Percentiles rank a stretch among this genome's conserved stretches.
Evolutionary conservation across 2,113 vertebrate species (phyloP).

Genomic region (Notiomystis cincta): DNA sequence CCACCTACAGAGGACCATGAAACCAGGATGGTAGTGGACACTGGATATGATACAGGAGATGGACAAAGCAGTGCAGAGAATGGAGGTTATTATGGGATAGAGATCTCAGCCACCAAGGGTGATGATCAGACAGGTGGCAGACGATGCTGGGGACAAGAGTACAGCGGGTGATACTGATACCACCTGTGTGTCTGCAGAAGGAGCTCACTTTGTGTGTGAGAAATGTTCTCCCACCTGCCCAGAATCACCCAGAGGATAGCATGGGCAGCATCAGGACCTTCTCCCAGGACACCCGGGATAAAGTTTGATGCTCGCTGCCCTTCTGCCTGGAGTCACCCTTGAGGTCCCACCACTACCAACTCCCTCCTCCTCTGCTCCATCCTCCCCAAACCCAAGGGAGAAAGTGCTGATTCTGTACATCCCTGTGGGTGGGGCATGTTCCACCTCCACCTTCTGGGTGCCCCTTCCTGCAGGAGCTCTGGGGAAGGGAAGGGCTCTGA

Average conservation of each 20-base stretch:
- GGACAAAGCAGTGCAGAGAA: not conserved
- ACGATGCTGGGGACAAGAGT: rapidly evolving
- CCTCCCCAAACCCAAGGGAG: not conserved
- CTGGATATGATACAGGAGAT: not conserved
- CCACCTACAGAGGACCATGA: not conserved
- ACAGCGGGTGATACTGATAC: not conserved
- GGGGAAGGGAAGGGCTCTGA: not conserved
- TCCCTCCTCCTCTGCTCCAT: not conserved
- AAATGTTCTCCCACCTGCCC: rapidly evolving
- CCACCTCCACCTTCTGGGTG: not conserved
- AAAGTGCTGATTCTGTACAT: not conserved
- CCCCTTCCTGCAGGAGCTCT: not conserved
- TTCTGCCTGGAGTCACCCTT: not conserved
- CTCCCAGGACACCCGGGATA: not conserved
- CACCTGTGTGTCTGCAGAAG: not conserved
- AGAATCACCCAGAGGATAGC: not conserved
- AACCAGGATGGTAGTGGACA: not conserved
- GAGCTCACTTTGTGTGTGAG: not conserved
- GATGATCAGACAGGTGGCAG: not conserved
- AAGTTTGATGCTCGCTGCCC: not conserved
- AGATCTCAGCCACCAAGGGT: not conserved
- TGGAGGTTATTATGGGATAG: not conserved
- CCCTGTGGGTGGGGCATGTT: rapidly evolving
- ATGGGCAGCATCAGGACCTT: not conserved
- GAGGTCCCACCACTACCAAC: not conserved